phyloP scores from a whole-genome alignment of 2,797 vertebrate genomes.

The Sebastes jordani region DNA sequence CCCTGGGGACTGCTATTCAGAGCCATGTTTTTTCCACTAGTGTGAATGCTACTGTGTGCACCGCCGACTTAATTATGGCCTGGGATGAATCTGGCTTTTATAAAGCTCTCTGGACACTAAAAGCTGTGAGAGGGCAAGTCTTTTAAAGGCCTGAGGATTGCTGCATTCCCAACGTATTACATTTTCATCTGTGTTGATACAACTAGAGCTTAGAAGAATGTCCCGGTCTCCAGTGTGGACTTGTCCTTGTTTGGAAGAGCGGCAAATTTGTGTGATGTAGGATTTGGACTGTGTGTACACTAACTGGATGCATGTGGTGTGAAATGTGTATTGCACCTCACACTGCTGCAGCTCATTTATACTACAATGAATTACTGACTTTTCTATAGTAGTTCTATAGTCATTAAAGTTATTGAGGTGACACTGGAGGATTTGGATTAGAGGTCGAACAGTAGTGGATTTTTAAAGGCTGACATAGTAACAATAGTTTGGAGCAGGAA shows the following conservation, averaged over 20 bases:
- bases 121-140: neutral
- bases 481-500: no score
- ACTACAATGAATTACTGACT: neutral
- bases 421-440: neutral
- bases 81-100: conserved; percentile 43
- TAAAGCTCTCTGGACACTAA: conserved; percentile 20
- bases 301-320: neutral
- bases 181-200: conserved; percentile 69
- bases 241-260: conserved; percentile 75
- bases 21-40: conserved; percentile 8
- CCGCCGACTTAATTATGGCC: conserved; percentile 25
- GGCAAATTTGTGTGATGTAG: conserved; percentile 14
- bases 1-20: conserved; percentile 14
- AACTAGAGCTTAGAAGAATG: conserved; percentile 61
- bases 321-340: neutral
- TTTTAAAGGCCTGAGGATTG: conserved; percentile 16
- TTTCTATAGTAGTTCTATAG: neutral
- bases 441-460: no score
- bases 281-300: conserved; percentile 27
- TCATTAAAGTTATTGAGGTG: neutral
- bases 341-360: neutral
- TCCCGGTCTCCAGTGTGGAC: conserved; percentile 41
- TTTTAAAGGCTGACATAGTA: no score
- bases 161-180: conserved; percentile 47
- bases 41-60: conserved; percentile 37